Base-by-base conservation (phyloP, 1,140 invertebrate genomes). In the Apis laboriosa region DNA sequence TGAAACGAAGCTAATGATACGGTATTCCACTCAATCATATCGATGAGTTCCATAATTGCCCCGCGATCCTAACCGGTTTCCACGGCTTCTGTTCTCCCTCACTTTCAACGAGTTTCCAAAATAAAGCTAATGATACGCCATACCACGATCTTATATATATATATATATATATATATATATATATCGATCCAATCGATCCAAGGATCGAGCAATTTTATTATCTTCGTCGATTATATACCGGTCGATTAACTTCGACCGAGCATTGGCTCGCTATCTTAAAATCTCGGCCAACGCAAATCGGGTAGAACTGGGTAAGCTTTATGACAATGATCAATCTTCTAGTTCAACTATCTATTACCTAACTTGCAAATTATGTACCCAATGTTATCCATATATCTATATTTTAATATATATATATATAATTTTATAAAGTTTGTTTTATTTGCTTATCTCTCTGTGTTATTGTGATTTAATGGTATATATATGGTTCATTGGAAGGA, bases 21-120 rank as follows among this genome's bases (percentile, higher is more conserved):
- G 77, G 66, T 78, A 51, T 60, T 78, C 77, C 43, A 70, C 77
- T 78, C 77, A 70, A 78, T 70, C 77, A 78, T 78, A 78, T 70
- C 77, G 77, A 78, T 60, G 66, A 51, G 66, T 68, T 51, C 53
- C 66, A n/a, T 78, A 78, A 78, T 70, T 49, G 55, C 66, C 56
- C 8, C 55, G 55, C 55, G 43, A 49, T 70, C 1, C 66, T n/a
- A 78, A 78, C 77, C 77, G 66, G 77, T 70, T 78, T 49, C 43
- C 61, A 5, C 3, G 8, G 21, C 51, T 76, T 19, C 60, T 24
- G 24, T 49, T 13, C 75, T n/a, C 19, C 13, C 55, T 34, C 3
- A 5, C 55, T 78, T 49, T 21, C 66, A 53, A 56, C 77, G 13
- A 43, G 34, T 51, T 61, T 70, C 66, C 77, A 78, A 78, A 78